These are phyloP conservation scores for Neomorphus geoffroyi DNA, from an alignment of 2,797 vertebrate genomes.

Conservation along the genomic window DNA sequence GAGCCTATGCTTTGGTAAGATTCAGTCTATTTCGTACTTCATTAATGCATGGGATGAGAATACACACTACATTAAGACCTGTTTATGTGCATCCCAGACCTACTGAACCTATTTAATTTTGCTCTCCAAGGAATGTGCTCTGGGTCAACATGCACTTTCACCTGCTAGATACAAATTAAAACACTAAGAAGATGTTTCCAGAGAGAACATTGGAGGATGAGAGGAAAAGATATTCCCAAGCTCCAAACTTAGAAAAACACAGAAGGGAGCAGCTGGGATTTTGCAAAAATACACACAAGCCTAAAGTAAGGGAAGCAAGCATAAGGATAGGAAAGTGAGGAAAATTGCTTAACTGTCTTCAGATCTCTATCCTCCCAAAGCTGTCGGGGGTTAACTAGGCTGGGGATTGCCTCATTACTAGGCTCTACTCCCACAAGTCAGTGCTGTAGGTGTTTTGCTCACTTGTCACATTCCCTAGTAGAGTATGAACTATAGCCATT, in stretches of 20 bases:
- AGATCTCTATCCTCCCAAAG: not conserved
- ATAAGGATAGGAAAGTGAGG: not conserved
- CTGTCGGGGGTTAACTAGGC: not conserved
- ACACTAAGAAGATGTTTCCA: not conserved
- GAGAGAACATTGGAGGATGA: not conserved
- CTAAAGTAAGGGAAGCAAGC: not conserved
- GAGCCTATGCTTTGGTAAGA: not conserved
- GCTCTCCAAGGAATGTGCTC: conserved; percentile 6
- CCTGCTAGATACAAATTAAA: not conserved
- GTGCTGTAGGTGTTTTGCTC: not conserved
- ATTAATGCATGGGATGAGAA: conserved; percentile 25
- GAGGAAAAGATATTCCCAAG: not conserved
- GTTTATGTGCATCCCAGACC: conserved; percentile 22
- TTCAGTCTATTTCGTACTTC: not conserved
- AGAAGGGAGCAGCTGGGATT: not conserved
- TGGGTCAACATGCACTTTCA: not conserved
- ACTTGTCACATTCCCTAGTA: not conserved
- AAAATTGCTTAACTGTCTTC: not conserved
- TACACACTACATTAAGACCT: conserved; percentile 23
- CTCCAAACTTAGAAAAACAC: not conserved
- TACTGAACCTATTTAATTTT: conserved; percentile 43
- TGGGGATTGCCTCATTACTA: not conserved
- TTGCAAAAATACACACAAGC: not conserved
- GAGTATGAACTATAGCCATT: not conserved
- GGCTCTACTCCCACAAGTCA: not conserved